Percentiles rank a stretch among this genome's conserved stretches.
phyloP scores from a whole-genome alignment of 2,113 vertebrate species.

The Ammodytes dubius region DNA sequence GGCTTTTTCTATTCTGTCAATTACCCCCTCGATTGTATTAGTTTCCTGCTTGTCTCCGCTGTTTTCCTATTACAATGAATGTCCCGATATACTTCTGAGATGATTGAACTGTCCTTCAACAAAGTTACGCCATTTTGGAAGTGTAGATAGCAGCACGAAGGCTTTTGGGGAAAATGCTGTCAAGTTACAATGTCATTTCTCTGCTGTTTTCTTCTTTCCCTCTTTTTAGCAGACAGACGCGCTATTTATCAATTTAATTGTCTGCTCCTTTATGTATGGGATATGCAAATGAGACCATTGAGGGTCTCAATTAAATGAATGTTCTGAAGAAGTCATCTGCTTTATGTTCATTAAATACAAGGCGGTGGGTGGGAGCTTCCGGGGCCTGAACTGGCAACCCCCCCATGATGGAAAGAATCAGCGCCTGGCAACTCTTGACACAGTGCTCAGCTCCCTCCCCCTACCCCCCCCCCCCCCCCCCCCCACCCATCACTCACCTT shows the following conservation, averaged over 20 bases:
- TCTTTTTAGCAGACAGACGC: slow-evolving; percentile 34
- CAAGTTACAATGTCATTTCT: slow-evolving; percentile 15
- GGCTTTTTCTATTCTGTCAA: slow-evolving; percentile 51
- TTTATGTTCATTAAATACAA: slow-evolving; percentile 16
- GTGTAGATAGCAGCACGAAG: slow-evolving; percentile 12
- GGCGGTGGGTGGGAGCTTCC: background rate
- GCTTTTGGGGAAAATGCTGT: slow-evolving; percentile 20
- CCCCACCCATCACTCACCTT: slow-evolving; percentile 58
- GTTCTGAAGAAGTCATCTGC: slow-evolving; percentile 14
- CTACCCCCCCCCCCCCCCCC: too few relatives aligned
- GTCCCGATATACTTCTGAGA: slow-evolving; percentile 3
- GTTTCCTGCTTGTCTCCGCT: slow-evolving; percentile 40
- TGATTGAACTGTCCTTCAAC: slow-evolving; percentile 16
- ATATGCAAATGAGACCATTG: slow-evolving; percentile 41
- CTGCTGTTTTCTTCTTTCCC: slow-evolving; percentile 6
- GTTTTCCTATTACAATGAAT: slow-evolving; percentile 27
- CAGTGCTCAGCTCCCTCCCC: slow-evolving; percentile 26
- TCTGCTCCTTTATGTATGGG: slow-evolving; percentile 3
- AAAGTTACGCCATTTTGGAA: slow-evolving; percentile 18
- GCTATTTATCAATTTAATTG: background rate
- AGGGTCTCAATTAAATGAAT: slow-evolving; percentile 58
- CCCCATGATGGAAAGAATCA: slow-evolving; percentile 38
- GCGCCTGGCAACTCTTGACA: slow-evolving; percentile 42
- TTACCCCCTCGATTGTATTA: slow-evolving; percentile 42
- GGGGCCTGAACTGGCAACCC: slow-evolving; percentile 32